These are phyloP conservation scores for Limnothrissa miodon DNA, from an alignment of 2,113 vertebrate genomes.

Conservation along the genomic window DNA sequence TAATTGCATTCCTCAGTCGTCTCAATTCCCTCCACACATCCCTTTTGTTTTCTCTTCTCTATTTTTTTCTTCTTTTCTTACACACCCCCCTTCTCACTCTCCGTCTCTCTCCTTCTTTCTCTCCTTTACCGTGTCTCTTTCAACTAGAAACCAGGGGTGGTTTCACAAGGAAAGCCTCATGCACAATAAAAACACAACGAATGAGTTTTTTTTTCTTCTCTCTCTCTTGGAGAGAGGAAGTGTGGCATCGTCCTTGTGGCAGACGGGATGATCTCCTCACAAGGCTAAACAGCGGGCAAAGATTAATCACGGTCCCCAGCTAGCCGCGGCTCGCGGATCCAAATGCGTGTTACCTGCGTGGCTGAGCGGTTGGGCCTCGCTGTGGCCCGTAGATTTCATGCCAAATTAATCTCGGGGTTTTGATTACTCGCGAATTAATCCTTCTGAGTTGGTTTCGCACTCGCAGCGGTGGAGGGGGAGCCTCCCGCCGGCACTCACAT, in stretches of 20 bases:
- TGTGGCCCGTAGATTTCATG: neutral
- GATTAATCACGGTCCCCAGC: conserved; percentile 6
- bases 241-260: neutral
- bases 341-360: neutral
- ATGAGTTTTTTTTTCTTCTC: neutral
- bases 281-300: conserved; percentile 15
- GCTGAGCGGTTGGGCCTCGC: neutral
- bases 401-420: conserved; percentile 16
- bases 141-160: neutral
- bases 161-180: neutral
- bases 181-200: neutral
- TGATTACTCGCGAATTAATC: conserved; percentile 42
- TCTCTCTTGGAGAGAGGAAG: neutral
- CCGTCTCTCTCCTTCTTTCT: conserved; percentile 8
- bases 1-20: conserved; percentile 63
- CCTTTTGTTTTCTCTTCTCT: conserved; percentile 49
- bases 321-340: neutral
- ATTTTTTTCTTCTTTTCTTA: conserved; percentile 35
- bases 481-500: conserved; percentile 38
- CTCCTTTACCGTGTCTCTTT: neutral
- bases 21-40: conserved; percentile 35
- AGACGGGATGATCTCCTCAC: conserved; percentile 1
- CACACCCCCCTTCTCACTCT: neutral
- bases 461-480: conserved; percentile 31
- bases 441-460: conserved; percentile 35